Evolutionary conservation across 2,113 vertebrate genomes (phyloP).

Genomic region (Nyctereutes procyonoides): DNA sequence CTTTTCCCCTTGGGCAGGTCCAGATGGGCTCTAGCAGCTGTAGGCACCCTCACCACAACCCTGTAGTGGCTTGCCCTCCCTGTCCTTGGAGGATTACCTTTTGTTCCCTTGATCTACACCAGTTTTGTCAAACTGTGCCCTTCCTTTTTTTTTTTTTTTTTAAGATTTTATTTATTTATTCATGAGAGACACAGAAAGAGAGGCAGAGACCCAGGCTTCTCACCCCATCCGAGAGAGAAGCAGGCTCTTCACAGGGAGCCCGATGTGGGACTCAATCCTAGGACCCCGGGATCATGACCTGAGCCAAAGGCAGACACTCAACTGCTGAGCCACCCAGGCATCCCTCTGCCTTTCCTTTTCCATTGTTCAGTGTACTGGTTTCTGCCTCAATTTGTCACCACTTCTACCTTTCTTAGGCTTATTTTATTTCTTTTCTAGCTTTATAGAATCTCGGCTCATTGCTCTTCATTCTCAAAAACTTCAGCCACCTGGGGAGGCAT

Average conservation of each 20-base stretch:
- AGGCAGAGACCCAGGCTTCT: no score
- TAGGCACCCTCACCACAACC: background rate
- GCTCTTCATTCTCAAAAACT: background rate
- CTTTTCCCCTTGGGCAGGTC: background rate
- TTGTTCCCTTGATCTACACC: background rate
- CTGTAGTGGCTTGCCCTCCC: background rate
- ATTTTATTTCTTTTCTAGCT: background rate
- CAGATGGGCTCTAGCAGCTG: background rate
- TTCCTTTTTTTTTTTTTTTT: no score
- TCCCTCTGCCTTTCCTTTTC: background rate
- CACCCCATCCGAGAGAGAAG: no score
- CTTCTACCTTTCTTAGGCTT: no score
- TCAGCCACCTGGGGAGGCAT: background rate
- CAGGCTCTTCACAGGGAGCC: no score
- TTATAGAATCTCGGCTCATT: background rate
- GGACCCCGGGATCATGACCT: no score
- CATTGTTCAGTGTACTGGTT: rapidly evolving
- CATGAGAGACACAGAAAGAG: no score
- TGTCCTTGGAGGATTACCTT: background rate
- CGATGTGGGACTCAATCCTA: no score
- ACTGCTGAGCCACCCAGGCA: no score
- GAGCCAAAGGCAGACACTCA: no score
- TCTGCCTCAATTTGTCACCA: background rate
- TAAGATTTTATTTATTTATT: no score
- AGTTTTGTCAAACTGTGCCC: background rate